Evolutionary conservation across 2,797 vertebrate species (phyloP).

Genomic region (Gila robusta): DNA sequence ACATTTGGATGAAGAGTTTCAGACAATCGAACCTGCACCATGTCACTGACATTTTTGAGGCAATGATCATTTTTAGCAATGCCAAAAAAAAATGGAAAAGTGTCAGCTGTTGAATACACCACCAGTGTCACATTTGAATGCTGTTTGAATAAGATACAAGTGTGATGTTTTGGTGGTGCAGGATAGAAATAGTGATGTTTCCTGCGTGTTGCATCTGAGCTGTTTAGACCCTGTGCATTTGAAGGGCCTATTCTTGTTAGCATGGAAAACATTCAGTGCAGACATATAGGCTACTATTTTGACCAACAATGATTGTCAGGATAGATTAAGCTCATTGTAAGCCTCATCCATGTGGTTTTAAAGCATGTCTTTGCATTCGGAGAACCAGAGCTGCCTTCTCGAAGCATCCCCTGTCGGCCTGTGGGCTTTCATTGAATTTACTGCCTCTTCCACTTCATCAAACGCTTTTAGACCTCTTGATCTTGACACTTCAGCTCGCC

Average conservation of each 20-base stretch:
- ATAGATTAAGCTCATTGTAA: constrained; percentile 34
- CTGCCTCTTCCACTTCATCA: constrained; percentile 37
- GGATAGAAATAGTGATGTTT: neutral
- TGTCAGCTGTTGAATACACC: neutral
- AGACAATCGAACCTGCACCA: neutral
- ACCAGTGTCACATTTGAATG: neutral
- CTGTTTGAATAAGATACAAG: neutral
- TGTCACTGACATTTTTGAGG: neutral
- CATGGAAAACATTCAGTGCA: constrained; percentile 26
- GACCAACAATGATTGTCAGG: constrained; percentile 42
- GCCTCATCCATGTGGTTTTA: neutral
- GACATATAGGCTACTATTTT: constrained; percentile 20
- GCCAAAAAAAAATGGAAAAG: neutral
- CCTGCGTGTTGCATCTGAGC: neutral
- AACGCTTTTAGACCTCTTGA: constrained; percentile 33
- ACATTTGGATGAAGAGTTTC: neutral
- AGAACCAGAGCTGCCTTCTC: constrained; percentile 9
- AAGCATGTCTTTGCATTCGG: constrained; percentile 12
- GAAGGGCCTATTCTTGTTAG: constrained; percentile 18
- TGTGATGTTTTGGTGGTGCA: neutral
- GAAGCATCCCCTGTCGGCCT: neutral
- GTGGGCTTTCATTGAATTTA: constrained; percentile 41
- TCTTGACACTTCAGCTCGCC: constrained; percentile 38
- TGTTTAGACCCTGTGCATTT: constrained; percentile 5
- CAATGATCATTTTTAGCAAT: neutral